phyloP scores from a whole-genome alignment of 2,888 invertebrate genomes.

The Linhomoeus sp. region DNA sequence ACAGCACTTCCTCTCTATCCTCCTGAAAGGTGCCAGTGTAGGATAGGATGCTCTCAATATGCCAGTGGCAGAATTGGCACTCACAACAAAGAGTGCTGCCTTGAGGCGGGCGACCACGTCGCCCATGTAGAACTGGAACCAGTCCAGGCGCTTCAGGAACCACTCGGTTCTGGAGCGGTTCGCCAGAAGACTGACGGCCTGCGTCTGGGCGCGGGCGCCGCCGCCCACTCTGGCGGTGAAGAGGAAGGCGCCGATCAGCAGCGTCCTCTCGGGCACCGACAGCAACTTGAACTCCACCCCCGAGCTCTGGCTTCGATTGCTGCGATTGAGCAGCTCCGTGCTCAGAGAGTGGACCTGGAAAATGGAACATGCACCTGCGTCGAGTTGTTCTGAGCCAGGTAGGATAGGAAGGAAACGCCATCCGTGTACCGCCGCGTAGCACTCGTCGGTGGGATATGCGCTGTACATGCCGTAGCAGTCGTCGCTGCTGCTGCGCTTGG shows the following conservation, averaged over 20 bases:
- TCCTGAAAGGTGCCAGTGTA: not conserved
- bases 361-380: too few species aligned
- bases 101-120: slow-evolving; percentile 2
- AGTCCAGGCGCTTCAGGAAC: not conserved
- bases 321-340: not conserved
- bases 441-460: too few species aligned
- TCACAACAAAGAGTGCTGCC: not conserved
- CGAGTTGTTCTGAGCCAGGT: too few species aligned
- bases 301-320: not conserved
- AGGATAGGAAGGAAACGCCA: too few species aligned
- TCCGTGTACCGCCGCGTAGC: too few species aligned
- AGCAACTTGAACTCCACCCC: slow-evolving; percentile 2
- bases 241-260: slow-evolving; percentile 1
- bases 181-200: not conserved
- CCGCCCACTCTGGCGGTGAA: not conserved
- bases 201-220: not conserved
- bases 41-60: too few species aligned
- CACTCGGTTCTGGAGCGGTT: not conserved
- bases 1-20: not conserved
- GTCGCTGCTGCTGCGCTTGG: too few species aligned
- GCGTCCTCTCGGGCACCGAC: not conserved
- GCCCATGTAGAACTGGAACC: not conserved
- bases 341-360: too few species aligned
- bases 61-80: too few species aligned
- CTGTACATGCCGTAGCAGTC: too few species aligned